phyloP scores from a whole-genome alignment of 2,888 invertebrate species.

The Itoplectis maculator region DNA sequence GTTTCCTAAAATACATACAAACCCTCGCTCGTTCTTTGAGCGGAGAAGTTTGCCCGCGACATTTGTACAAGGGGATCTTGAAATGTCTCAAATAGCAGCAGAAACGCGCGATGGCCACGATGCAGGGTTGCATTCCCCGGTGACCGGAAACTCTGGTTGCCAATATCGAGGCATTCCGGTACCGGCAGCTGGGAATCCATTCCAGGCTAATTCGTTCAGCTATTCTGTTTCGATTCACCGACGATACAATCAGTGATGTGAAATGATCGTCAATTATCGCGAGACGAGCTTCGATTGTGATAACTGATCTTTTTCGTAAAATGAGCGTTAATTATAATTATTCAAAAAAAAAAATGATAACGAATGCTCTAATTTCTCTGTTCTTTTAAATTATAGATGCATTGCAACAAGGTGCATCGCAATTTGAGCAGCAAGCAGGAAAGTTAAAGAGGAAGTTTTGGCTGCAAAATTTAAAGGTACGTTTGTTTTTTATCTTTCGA shows the following conservation, averaged over 20 bases:
- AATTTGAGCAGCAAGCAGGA: constrained; percentile 98
- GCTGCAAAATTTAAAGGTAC: constrained; percentile 97
- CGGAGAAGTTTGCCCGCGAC: neutral
- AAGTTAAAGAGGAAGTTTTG: constrained; percentile 98
- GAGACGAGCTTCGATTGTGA: neutral
- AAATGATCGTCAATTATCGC: neutral
- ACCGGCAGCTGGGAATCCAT: constrained; percentile 28
- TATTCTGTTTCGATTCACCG: constrained; percentile 27
- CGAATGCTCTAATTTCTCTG: constrained; percentile 5
- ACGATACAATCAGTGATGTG: neutral
- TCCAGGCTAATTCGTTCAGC: constrained; percentile 34
- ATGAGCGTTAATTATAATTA: neutral
- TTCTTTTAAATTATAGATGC: constrained; percentile 88
- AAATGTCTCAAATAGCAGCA: neutral
- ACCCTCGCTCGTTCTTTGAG: neutral
- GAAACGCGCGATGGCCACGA: neutral
- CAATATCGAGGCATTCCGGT: constrained; percentile 23
- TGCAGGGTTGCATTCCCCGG: constrained; percentile 3
- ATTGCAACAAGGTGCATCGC: constrained; percentile 96
- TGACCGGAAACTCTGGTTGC: constrained; percentile 1
- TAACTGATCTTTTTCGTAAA: constrained; percentile 10
- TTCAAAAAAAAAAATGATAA: neutral
- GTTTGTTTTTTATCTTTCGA: constrained; percentile 22
- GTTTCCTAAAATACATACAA: neutral
- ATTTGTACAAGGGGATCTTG: neutral